Evolutionary conservation across 2,797 vertebrate species (phyloP).

Genomic region (Erethizon dorsatum): DNA sequence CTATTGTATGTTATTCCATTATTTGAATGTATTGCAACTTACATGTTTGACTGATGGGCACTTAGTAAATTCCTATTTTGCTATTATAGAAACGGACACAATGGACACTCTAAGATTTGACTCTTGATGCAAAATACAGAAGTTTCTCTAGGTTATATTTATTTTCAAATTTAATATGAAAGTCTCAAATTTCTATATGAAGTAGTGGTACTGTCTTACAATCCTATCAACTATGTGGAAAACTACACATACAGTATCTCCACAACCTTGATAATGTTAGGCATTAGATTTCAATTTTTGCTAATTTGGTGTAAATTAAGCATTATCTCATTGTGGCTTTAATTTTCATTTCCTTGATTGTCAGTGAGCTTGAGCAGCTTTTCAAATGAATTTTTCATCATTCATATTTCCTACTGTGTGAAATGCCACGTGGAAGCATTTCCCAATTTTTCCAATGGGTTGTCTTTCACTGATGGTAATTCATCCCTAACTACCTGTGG

Average conservation of each 20-base stretch:
- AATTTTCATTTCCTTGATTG: not conserved
- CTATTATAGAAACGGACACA: not conserved
- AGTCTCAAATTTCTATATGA: not conserved
- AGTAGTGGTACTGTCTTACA: not conserved
- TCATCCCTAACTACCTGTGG: not conserved
- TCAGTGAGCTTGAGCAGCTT: not conserved
- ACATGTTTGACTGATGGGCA: not conserved
- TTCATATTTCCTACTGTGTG: not conserved
- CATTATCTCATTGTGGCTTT: not conserved
- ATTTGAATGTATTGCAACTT: not conserved
- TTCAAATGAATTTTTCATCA: not conserved
- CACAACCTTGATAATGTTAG: not conserved
- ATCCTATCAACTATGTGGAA: not conserved
- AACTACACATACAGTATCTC: not conserved
- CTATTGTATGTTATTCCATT: not conserved
- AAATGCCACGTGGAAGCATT: not conserved
- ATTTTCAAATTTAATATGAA: not conserved
- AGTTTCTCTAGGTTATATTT: not conserved
- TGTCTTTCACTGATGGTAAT: not conserved
- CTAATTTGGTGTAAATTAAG: not conserved
- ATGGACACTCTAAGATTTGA: not conserved
- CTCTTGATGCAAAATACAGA: not conserved
- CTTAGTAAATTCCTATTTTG: not conserved
- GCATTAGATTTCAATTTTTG: not conserved
- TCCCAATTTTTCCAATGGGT: not conserved